Conservation (phyloP, 2,888 invertebrate genomes). For the Bugulina stolonifera region DNA sequence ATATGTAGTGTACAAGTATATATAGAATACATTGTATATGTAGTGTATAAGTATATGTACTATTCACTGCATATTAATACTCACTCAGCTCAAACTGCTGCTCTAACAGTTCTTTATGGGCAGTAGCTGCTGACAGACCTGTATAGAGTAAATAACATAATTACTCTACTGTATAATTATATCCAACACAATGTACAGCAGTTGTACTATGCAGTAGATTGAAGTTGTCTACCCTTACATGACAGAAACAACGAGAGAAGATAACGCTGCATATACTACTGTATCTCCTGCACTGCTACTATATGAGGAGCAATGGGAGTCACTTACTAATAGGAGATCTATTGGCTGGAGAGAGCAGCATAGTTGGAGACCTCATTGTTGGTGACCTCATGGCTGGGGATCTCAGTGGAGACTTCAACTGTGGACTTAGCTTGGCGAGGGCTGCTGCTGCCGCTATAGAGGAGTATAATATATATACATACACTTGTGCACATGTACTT, state of each 20-base stretch:
- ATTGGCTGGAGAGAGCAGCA: slow-evolving; percentile 6
- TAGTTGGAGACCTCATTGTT: not conserved
- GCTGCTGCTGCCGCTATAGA: not conserved
- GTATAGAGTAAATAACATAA: too few species aligned
- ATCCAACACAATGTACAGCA: too few species aligned
- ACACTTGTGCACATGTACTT: too few species aligned
- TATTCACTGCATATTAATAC: not conserved
- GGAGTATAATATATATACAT: too few species aligned
- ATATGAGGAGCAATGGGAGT: too few species aligned
- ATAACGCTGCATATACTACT: too few species aligned
- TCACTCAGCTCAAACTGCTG: slow-evolving; percentile 20
- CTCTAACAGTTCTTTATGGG: not conserved
- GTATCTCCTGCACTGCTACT: too few species aligned
- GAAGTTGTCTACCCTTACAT: too few species aligned
- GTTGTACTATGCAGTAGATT: too few species aligned
- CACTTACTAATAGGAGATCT: slow-evolving; percentile 13
- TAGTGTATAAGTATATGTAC: not conserved
- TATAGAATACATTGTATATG: not conserved
- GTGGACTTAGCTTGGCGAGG: not conserved
- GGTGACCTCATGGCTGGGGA: slow-evolving; percentile 5
- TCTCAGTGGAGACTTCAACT: slow-evolving; percentile 10
- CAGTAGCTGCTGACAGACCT: not conserved
- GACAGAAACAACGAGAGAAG: too few species aligned
- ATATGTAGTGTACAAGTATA: not conserved
- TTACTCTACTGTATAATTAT: too few species aligned